Conservation (phyloP, 2,888 invertebrate species). For the Pemphredon lugubris region DNA sequence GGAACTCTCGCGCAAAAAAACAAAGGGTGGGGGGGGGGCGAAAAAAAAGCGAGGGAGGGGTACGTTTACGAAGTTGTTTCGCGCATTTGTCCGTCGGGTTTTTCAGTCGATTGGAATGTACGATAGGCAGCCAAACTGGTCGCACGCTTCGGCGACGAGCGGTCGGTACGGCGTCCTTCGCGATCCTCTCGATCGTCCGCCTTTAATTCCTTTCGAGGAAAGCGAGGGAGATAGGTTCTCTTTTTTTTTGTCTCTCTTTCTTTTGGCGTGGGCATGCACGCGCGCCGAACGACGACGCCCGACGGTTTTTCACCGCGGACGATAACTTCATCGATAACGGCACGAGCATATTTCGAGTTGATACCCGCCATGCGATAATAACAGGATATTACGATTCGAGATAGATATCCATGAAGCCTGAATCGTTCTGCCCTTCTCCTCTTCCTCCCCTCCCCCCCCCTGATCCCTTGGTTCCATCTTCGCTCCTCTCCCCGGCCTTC, state of each 20-base stretch:
- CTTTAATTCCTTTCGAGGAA: constrained; percentile 56
- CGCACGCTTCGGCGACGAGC: constrained; percentile 55
- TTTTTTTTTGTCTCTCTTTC: neutral
- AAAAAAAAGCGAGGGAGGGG: constrained; percentile 16
- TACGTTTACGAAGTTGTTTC: constrained; percentile 60
- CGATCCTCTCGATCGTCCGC: constrained; percentile 50
- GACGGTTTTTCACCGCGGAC: constrained; percentile 37
- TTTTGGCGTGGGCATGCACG: constrained; percentile 26
- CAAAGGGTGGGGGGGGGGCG: neutral
- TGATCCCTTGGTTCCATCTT: constrained; percentile 33
- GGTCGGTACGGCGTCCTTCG: constrained; percentile 40
- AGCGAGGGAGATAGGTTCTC: constrained; percentile 24
- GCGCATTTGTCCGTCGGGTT: constrained; percentile 61
- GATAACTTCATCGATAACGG: constrained; percentile 51
- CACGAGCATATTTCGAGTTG: constrained; percentile 39
- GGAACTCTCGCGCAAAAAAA: constrained; percentile 18
- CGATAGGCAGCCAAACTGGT: constrained; percentile 66
- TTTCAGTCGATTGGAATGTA: constrained; percentile 64
- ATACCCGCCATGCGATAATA: constrained; percentile 66
- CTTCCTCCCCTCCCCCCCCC: constrained; percentile 19
- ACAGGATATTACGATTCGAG: constrained; percentile 70
- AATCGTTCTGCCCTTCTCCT: constrained; percentile 10
- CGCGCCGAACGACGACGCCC: constrained; percentile 9
- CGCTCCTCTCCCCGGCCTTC: constrained; percentile 34
- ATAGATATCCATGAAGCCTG: constrained; percentile 59